phyloP scores from a whole-genome alignment of 2,888 invertebrate species.

The Pollenia griseotomentosa region DNA sequence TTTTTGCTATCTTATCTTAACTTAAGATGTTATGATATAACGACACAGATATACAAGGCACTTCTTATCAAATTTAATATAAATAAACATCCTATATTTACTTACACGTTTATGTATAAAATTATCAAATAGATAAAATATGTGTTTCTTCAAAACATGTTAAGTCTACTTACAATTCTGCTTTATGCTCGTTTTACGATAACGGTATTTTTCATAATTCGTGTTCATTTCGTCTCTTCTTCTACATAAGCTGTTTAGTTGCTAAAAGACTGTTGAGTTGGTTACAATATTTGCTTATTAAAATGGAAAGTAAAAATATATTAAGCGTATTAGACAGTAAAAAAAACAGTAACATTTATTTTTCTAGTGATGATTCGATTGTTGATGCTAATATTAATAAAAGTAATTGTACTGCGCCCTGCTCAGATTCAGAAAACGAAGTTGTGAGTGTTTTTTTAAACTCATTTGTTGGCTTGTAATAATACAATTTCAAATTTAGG shows the following conservation, averaged over 20 bases:
- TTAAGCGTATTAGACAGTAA: conserved; percentile 14
- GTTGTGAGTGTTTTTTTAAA: conserved; percentile 21
- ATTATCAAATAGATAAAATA: no score
- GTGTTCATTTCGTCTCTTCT: neutral
- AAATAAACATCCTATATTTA: no score
- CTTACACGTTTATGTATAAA: no score
- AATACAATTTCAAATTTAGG: conserved; percentile 26
- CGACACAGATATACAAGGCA: conserved; percentile 12
- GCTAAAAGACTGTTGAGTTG: neutral
- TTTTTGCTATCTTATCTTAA: neutral
- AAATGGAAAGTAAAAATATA: conserved; percentile 29
- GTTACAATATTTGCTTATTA: neutral
- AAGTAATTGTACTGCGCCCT: conserved; percentile 17
- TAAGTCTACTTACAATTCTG: no score
- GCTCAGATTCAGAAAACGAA: conserved; percentile 42
- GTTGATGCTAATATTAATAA: conserved; percentile 41
- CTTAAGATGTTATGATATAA: conserved; percentile 53
- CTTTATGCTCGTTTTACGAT: no score
- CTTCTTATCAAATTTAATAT: no score
- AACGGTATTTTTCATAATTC: neutral
- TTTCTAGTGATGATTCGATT: conserved; percentile 38
- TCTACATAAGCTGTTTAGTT: neutral
- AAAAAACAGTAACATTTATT: conserved; percentile 19
- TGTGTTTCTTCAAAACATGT: no score
- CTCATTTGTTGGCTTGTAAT: neutral